A percentile compares a stretch with the other conserved stretches of the same genome.
phyloP scores from a whole-genome alignment of 2,113 vertebrate species.

The Takifugu bimaculatus region DNA sequence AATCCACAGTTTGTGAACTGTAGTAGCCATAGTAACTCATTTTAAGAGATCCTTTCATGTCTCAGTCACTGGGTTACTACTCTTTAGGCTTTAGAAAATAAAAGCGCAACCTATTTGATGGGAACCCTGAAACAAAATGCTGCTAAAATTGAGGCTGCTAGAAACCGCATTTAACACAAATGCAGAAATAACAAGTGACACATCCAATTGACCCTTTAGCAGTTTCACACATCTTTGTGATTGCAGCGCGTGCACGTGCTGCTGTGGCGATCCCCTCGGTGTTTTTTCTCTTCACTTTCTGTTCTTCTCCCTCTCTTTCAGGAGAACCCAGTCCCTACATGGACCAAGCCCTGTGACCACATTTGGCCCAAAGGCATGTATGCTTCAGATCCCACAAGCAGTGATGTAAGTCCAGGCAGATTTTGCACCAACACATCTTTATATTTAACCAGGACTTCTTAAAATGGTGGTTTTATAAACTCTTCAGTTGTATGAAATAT shows the following conservation, averaged over 20 bases:
- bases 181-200: too few relatives aligned
- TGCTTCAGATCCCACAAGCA: conserved; percentile 92
- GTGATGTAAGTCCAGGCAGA: conserved; percentile 84
- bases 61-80: not conserved
- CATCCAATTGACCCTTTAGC: too few relatives aligned
- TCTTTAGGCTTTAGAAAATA: not conserved
- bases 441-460: not conserved
- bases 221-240: too few relatives aligned
- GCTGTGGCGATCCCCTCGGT: not conserved
- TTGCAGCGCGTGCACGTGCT: too few relatives aligned
- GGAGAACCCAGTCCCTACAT: conserved; percentile 91
- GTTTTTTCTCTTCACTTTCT: not conserved
- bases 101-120: too few relatives aligned
- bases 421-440: not conserved
- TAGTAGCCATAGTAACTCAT: too few relatives aligned
- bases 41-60: not conserved
- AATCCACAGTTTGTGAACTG: too few relatives aligned
- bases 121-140: too few relatives aligned
- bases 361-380: conserved; percentile 95
- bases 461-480: too few relatives aligned
- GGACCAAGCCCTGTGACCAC: conserved; percentile 97
- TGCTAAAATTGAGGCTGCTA: too few relatives aligned
- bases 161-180: too few relatives aligned
- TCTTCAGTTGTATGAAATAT: too few relatives aligned
- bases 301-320: conserved; percentile 47